Base-by-base conservation (phyloP, 2,797 vertebrate species). In the Scleropages formosus region DNA sequence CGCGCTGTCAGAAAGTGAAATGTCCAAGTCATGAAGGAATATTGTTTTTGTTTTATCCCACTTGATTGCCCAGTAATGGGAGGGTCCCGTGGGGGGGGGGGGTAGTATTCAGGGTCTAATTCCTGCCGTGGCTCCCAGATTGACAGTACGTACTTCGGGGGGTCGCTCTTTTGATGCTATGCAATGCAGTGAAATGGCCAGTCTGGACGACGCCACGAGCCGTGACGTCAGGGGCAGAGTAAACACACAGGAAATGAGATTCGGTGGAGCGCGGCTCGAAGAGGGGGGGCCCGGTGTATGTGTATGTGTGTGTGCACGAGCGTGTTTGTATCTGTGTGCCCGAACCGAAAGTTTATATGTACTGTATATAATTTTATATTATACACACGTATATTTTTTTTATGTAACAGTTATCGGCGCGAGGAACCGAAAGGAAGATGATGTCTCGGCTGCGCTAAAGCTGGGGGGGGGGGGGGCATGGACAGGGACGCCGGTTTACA, bases 141-240 rank as follows among this genome's bases (percentile, higher is more conserved):
- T 86, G 87, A 80, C 86, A 83, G 85, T 79, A 87, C 88, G 87
- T 87, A 82, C 88, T 86, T 87, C 71, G 18, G 86, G 77, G 85
- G 75, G 83, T 79, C 78, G 75, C 81, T 85, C 83, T 88, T 89
- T 87, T 87, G 85, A 88, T 87, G 80, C 78, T 78, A 26, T 70
- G n/a, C 78, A 79, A 71, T 74, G 80, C 84, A 85, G 82, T 81
- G 83, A 85, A 82, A 88, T 85, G 86, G 84, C 88, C 88, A 90
- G 91, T 85, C 90, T 84, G 77, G 72, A 78, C 83, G 92, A 90
- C 89, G 88, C 88, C 91, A 85, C 87, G 88, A 89, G 86, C 85
- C 86, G 87, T 94, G 93, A 95, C 93, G 93, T 94, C 93, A 94
- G 71, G 74, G 78, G 81, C 78, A 84, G 83, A 87, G 87, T 85